phyloP scores from a whole-genome alignment of 1,140 invertebrate genomes.

The Neomicropteryx cornuta region DNA sequence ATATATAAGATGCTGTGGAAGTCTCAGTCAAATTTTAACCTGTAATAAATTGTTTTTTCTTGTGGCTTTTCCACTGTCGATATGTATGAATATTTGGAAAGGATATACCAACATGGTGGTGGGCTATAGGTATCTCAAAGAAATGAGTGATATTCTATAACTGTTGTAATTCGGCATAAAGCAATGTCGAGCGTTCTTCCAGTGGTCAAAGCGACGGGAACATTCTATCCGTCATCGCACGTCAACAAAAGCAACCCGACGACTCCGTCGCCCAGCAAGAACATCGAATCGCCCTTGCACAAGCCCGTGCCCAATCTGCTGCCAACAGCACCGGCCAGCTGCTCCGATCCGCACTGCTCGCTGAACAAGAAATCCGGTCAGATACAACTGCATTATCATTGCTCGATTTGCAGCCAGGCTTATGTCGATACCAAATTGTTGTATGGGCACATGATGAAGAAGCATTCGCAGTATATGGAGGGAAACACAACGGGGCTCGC shows the following conservation, averaged over 20 bases:
- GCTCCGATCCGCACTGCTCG: conserved; percentile 29
- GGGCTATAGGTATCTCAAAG: too few relatives aligned
- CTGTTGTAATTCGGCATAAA: too few relatives aligned
- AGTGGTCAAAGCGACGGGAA: conserved; percentile 88
- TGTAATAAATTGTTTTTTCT: too few relatives aligned
- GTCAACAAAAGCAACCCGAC: conserved; percentile 39
- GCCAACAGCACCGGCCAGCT: conserved; percentile 30
- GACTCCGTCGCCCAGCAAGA: conserved; percentile 21
- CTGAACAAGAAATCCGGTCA: conserved; percentile 30
- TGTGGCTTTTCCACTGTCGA: too few relatives aligned
- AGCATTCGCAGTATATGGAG: conserved; percentile 30
- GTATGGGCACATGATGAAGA: conserved; percentile 35
- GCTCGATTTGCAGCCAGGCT: conserved; percentile 30
- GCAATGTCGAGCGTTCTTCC: too few relatives aligned
- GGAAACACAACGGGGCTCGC: conserved; percentile 29
- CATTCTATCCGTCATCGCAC: conserved; percentile 83
- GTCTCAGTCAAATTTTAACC: too few relatives aligned
- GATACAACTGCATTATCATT: conserved; percentile 34
- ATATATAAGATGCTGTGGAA: too few relatives aligned
- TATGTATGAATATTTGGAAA: too few relatives aligned
- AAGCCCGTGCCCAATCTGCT: conserved; percentile 19
- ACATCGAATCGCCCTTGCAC: conserved; percentile 7
- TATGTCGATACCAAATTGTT: conserved; percentile 31
- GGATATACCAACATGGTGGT: too few relatives aligned
- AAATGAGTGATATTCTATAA: too few relatives aligned